A percentile compares a stretch with the other conserved stretches of the same genome.
Conservation (phyloP, 2,797 vertebrate species). For the Mastacembelus armatus region DNA sequence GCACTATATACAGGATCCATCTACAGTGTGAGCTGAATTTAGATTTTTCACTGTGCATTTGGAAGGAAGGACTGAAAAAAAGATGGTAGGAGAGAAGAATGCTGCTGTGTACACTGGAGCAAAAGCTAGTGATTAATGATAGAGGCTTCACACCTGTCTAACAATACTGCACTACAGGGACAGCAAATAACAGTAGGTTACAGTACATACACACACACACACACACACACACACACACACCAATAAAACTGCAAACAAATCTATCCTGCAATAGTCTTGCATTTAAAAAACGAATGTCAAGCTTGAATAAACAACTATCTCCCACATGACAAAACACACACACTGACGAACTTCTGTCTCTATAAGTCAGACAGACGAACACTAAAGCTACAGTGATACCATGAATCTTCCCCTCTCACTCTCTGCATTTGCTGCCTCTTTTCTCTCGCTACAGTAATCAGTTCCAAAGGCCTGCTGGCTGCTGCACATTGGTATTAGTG, state of each 20-base stretch:
- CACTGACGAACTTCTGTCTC: neutral
- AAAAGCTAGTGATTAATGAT: slow-evolving; percentile 54
- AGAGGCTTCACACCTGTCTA: slow-evolving; percentile 52
- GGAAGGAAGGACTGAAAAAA: neutral
- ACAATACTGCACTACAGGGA: slow-evolving; percentile 1
- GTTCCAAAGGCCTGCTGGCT: slow-evolving; percentile 49
- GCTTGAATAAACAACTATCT: neutral
- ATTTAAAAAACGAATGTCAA: neutral
- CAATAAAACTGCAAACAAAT: neutral
- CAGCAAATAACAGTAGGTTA: slow-evolving; percentile 19
- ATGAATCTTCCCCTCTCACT: slow-evolving; percentile 1
- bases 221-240: neutral
- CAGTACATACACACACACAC: slow-evolving; percentile 11
- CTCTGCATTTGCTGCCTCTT: slow-evolving; percentile 5
- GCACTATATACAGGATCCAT: slow-evolving; percentile 56
- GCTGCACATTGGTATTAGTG: slow-evolving; percentile 72
- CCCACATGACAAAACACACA: slow-evolving; percentile 7
- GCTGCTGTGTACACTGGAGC: slow-evolving; percentile 44
- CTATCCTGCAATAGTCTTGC: neutral
- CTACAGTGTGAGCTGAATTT: slow-evolving; percentile 72
- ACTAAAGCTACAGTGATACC: slow-evolving; percentile 18
- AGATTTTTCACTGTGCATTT: slow-evolving; percentile 49
- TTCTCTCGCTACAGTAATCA: slow-evolving; percentile 34
- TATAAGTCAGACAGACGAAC: slow-evolving; percentile 12
- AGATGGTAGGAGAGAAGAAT: slow-evolving; percentile 11